These are phyloP conservation scores for Esox masquinongy DNA, from an alignment of 2,797 vertebrate genomes.

Conservation along the genomic window DNA sequence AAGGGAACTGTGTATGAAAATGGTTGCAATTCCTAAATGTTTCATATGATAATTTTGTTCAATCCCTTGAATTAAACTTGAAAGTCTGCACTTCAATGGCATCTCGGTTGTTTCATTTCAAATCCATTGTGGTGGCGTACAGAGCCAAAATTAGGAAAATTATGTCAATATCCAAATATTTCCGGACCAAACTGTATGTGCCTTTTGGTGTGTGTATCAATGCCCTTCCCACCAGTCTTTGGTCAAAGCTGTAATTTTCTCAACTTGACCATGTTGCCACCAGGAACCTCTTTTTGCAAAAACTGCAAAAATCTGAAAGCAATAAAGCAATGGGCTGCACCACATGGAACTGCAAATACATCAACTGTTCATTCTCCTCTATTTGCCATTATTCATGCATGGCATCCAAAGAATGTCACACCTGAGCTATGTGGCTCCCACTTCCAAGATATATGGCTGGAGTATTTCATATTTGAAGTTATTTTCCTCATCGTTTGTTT, in stretches of 20 bases:
- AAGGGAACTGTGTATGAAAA: too few species aligned
- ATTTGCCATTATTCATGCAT: slow-evolving; percentile 62
- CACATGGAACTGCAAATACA: slow-evolving; percentile 47
- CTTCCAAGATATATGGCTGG: slow-evolving; percentile 64
- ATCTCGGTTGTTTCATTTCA: too few species aligned
- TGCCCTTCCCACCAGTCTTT: background rate
- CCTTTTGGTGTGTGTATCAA: slow-evolving; percentile 2
- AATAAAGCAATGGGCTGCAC: slow-evolving; percentile 30
- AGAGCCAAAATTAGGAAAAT: too few species aligned
- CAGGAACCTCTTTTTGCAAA: slow-evolving; percentile 17
- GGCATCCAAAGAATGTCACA: slow-evolving; percentile 62
- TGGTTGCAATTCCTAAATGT: too few species aligned
- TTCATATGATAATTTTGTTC: too few species aligned
- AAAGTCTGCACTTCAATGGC: too few species aligned
- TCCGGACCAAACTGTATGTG: background rate
- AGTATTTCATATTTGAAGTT: slow-evolving; percentile 70
- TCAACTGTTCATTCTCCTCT: slow-evolving; percentile 47
- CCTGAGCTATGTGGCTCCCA: slow-evolving; percentile 63
- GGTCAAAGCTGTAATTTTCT: slow-evolving; percentile 6
- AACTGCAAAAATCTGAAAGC: slow-evolving; percentile 26
- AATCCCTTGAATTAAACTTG: too few species aligned
- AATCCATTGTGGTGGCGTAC: too few species aligned
- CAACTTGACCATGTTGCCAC: background rate
- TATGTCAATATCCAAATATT: too few species aligned
- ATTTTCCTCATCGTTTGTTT: slow-evolving; percentile 73